Conservation (phyloP, 2,797 vertebrate genomes). For the Adelosebastes latens region DNA sequence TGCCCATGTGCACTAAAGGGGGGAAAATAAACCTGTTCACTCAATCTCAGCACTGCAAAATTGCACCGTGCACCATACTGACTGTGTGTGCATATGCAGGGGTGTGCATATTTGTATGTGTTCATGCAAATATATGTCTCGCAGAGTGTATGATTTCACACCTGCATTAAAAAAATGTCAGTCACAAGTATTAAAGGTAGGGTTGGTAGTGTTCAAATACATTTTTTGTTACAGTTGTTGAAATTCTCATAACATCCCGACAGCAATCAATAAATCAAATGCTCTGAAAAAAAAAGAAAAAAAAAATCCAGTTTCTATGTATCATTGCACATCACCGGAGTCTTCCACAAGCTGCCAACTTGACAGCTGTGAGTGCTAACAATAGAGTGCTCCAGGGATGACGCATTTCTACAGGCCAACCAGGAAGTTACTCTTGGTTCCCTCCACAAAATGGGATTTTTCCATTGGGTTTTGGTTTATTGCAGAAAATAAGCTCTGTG, state of each 20-base stretch:
- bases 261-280: not conserved
- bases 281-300: not conserved
- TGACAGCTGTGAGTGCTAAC: not conserved
- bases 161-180: conserved; percentile 1
- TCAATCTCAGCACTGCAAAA: conserved; percentile 45
- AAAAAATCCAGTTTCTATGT: too few species aligned
- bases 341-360: not conserved
- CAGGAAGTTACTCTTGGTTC: too few species aligned
- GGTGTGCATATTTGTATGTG: not conserved
- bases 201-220: not conserved
- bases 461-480: too few species aligned
- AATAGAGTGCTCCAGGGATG: too few species aligned
- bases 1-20: conserved; percentile 27
- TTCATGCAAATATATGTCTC: not conserved
- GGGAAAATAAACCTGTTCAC: conserved; percentile 38
- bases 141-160: not conserved
- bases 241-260: not conserved
- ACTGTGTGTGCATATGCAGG: not conserved
- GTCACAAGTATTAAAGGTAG: not conserved
- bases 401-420: too few species aligned
- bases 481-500: too few species aligned
- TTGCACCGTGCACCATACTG: conserved; percentile 5
- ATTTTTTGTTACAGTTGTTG: not conserved
- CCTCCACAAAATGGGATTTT: too few species aligned
- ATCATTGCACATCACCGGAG: too few species aligned